Evolutionary conservation across 1,140 invertebrate genomes (phyloP).

Genomic region (Antheraea mylitta): DNA sequence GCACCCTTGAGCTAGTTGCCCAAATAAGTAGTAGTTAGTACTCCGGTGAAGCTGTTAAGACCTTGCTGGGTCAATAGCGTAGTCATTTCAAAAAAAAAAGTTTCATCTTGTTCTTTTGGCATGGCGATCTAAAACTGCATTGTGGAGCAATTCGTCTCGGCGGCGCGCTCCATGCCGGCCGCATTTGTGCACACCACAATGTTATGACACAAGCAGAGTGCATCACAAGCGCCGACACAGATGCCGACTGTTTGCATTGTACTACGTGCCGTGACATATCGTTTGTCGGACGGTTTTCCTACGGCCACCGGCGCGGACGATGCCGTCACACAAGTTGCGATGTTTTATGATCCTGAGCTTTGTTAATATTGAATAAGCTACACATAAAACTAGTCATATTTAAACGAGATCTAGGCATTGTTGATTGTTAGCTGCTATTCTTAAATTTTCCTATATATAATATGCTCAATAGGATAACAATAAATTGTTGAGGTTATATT

Average conservation of each 20-base stretch:
- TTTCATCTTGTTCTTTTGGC: constrained; percentile 33
- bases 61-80: too few relatives aligned
- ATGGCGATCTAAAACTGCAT: constrained; percentile 35
- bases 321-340: constrained; percentile 34
- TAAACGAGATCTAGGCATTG: constrained; percentile 45
- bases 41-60: too few relatives aligned
- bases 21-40: too few relatives aligned
- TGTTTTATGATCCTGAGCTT: constrained; percentile 54
- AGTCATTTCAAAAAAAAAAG: too few relatives aligned
- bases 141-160: constrained; percentile 64
- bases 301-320: constrained; percentile 24
- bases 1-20: too few relatives aligned
- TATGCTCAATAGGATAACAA: too few relatives aligned
- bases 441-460: not conserved
- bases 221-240: constrained; percentile 60
- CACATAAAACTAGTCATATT: constrained; percentile 46
- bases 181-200: constrained; percentile 35
- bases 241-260: constrained; percentile 72
- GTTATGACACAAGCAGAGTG: constrained; percentile 54
- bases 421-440: constrained; percentile 9
- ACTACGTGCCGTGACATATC: constrained; percentile 71
- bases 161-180: constrained; percentile 35
- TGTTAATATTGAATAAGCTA: constrained; percentile 43
- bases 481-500: too few relatives aligned
- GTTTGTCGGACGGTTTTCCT: constrained; percentile 40